Conservation (phyloP, 2,113 vertebrate genomes). For the Apistogramma diplotaenia region DNA sequence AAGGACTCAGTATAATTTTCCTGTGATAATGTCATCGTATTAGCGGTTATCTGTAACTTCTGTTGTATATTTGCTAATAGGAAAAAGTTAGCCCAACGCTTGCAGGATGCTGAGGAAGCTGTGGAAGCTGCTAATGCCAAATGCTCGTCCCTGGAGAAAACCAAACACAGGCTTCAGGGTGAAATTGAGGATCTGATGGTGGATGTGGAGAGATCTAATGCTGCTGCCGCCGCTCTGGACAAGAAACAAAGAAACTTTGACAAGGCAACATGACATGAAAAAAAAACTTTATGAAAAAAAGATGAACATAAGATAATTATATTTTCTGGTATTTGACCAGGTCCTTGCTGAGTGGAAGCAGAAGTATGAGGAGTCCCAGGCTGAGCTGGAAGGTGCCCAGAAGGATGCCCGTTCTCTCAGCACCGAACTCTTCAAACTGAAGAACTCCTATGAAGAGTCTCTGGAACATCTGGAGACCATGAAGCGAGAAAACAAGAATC, state of each 20-base stretch:
- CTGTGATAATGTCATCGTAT: not conserved
- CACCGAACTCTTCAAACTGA: constrained; percentile 73
- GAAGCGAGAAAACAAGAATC: constrained; percentile 73
- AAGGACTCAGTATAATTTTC: constrained; percentile 72
- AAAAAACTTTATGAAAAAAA: not conserved
- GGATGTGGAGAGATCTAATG: constrained; percentile 48
- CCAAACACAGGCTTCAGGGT: constrained; percentile 49
- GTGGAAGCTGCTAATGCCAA: constrained; percentile 43
- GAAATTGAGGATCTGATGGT: constrained; percentile 57
- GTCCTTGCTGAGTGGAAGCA: constrained; percentile 74
- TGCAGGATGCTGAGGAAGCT: constrained; percentile 45
- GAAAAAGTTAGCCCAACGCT: constrained; percentile 36
- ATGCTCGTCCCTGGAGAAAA: constrained; percentile 54
- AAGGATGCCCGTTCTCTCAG: constrained; percentile 70
- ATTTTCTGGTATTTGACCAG: constrained; percentile 7
- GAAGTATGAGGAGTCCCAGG: constrained; percentile 71
- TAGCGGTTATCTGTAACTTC: not conserved
- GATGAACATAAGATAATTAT: not conserved
- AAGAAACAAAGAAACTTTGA: constrained; percentile 58
- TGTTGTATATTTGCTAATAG: not conserved
- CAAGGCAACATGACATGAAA: constrained; percentile 1
- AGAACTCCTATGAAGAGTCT: constrained; percentile 73
- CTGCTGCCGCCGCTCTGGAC: constrained; percentile 47
- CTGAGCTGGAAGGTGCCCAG: constrained; percentile 64
- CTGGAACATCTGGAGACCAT: constrained; percentile 71